Conservation (phyloP, 2,113 vertebrate genomes). For the Zapus hudsonius region DNA sequence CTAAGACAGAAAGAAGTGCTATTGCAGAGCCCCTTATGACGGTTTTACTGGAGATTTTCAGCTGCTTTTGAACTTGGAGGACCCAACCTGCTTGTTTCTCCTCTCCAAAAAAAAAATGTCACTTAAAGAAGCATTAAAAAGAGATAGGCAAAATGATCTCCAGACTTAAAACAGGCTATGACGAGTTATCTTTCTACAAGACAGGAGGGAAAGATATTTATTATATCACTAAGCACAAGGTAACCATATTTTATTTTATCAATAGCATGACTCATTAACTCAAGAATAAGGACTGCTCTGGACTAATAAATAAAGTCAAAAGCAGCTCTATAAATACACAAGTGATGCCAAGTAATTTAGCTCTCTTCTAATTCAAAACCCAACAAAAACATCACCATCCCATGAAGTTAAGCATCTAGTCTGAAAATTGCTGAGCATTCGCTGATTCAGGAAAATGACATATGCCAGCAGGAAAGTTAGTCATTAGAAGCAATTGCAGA, state of each 20-base stretch:
- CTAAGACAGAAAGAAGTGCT: neutral
- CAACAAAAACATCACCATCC: neutral
- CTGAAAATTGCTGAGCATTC: neutral
- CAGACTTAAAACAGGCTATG: neutral
- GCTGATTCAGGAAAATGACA: neutral
- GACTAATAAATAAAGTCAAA: too few species aligned
- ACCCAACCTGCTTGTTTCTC: too few species aligned
- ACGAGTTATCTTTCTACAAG: neutral
- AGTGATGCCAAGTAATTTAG: neutral
- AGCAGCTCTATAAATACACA: neutral
- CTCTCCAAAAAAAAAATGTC: too few species aligned
- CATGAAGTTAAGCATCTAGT: neutral
- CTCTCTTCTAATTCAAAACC: neutral
- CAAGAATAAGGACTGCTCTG: neutral
- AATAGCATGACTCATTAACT: neutral
- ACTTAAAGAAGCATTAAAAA: neutral
- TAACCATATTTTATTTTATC: neutral
- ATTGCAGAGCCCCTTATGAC: too few species aligned
- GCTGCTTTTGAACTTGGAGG: too few species aligned
- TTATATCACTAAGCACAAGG: neutral
- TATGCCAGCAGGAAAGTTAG: neutral
- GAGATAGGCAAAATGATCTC: neutral
- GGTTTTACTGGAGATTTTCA: too few species aligned
- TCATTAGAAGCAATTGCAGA: neutral
- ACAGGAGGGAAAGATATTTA: neutral